Percentiles rank a stretch among this genome's conserved stretches.
Conservation (phyloP, 2,888 invertebrate genomes). For the Eilema caniola region DNA sequence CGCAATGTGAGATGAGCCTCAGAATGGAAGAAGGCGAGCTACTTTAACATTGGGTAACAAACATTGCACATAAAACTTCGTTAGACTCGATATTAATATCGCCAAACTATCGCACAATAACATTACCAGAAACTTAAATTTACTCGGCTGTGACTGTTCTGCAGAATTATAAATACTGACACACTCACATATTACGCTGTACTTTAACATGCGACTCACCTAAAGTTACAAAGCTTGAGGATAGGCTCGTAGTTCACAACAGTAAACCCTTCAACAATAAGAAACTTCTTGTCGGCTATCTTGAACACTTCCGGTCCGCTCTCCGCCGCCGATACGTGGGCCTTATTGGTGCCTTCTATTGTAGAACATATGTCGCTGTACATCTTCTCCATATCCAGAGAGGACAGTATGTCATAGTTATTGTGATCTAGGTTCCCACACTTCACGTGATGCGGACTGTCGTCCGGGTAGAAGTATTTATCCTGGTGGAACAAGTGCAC, state of each 20-base stretch:
- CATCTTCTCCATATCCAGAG: conserved; percentile 92
- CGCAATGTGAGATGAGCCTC: no score
- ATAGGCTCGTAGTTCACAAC: conserved; percentile 91
- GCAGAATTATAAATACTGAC: no score
- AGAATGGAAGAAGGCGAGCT: no score
- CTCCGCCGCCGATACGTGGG: conserved; percentile 34
- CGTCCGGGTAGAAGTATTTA: conserved; percentile 90
- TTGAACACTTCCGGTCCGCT: conserved; percentile 37
- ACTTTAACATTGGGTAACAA: no score
- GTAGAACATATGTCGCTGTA: conserved; percentile 84
- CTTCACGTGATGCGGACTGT: conserved; percentile 88
- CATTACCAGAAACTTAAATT: no score
- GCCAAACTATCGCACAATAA: neutral
- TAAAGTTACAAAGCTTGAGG: conserved; percentile 89
- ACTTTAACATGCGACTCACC: conserved; percentile 54
- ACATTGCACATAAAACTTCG: no score
- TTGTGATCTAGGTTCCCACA: conserved; percentile 90
- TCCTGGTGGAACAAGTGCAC: conserved; percentile 90
- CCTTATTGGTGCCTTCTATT: conserved; percentile 56
- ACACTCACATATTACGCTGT: no score
- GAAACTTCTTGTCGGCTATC: conserved; percentile 74
- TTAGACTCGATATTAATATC: no score
- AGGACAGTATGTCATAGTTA: conserved; percentile 91
- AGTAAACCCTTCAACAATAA: conserved; percentile 93
- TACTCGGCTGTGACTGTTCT: no score